Percentiles rank a stretch among this genome's conserved stretches.
Conservation (phyloP, 2,888 invertebrate species). For the Drosophila rubida region DNA sequence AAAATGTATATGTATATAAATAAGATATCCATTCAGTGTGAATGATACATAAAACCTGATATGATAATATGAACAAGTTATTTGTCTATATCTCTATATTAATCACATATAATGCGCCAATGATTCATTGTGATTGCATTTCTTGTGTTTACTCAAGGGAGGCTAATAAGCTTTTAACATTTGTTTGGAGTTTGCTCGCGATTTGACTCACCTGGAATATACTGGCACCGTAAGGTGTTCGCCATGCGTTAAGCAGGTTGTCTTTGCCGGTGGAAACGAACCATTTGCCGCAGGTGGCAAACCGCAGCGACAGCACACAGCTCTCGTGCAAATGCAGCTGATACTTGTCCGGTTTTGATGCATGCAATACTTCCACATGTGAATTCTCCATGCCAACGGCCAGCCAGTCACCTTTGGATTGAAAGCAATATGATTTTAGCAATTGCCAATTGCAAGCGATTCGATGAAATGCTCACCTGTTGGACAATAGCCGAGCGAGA, state of each 20-base stretch:
- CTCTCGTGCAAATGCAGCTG: conserved; percentile 98
- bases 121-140: neutral
- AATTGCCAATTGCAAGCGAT: neutral
- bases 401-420: conserved; percentile 92
- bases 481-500: conserved; percentile 95
- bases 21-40: too few relatives aligned
- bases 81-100: neutral
- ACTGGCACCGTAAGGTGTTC: conserved; percentile 98
- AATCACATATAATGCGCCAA: neutral
- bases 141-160: neutral
- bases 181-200: neutral
- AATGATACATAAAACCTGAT: neutral
- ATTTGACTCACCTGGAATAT: conserved; percentile 94
- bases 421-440: neutral
- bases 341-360: conserved; percentile 96
- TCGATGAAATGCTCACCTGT: conserved; percentile 86
- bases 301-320: conserved; percentile 97
- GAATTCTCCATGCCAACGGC: conserved; percentile 99
- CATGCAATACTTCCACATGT: conserved; percentile 96
- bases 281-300: conserved; percentile 98
- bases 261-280: conserved; percentile 99
- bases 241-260: conserved; percentile 98
- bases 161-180: neutral
- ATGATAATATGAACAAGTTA: neutral
- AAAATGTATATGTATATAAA: neutral